Evolutionary conservation across 2,888 invertebrate genomes (phyloP), one percentile per base, ranked within the genome.

Genomic region (Isotomurus palustris): DNA sequence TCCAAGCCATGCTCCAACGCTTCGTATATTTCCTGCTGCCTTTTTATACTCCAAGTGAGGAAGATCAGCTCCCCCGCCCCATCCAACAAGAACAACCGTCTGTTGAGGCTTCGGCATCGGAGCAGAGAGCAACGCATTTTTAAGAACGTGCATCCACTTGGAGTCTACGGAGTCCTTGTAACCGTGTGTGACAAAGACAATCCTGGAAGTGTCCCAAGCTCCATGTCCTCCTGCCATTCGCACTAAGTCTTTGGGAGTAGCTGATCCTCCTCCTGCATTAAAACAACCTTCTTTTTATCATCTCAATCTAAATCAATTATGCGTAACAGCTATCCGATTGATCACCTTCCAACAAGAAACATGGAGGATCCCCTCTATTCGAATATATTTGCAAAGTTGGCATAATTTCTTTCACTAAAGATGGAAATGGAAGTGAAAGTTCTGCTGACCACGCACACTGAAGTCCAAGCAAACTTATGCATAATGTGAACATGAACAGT

Each of bases 21-120:
- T 53, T 44, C 60, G 27, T 24, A 60, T 62, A 36, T 65, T 65
- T 17, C 62, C 65, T 12, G 56, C 56, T 3, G 65, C 62, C 27
- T 65, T 60, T 35, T 56, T 53, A 28, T 62, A 65, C n/a, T 58
- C 44, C 2, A 62, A 36, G 28, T 38, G 47, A 3, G 50, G 49
- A 3, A 56, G 41, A 29, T 60, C 56, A 12, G 60, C 53, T 10
- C 62, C 60, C 17, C 56, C 56, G 2, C 62, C 62, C 62, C 65
- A 62, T 1, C 58, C 51, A 21, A 55, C 58, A 17, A 65, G 32
- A 17, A 47, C 19, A 5, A 47, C 47, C 3, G 62, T 53, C 10
- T 58, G 56, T 17, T 57, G 58, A 41, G 57, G 55, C 6, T 53
- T 51, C 2, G 28, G 29, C n/a, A n/a, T n/a, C n/a, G n/a, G n/a